Evolutionary conservation across 2,888 invertebrate genomes (phyloP).

Genomic region (Drosophila algonquin): DNA sequence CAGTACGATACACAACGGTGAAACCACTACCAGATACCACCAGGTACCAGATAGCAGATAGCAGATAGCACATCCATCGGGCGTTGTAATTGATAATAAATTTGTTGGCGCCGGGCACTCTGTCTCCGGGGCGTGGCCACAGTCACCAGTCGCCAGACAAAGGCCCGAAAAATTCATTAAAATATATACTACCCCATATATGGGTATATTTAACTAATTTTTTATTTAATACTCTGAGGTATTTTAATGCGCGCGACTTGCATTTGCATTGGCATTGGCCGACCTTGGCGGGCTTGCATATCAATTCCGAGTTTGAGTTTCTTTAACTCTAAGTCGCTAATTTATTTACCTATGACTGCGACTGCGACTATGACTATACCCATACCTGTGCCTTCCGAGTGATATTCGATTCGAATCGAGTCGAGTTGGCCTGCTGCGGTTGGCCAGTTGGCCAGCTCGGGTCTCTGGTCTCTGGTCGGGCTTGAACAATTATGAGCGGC

Average conservation of each 20-base stretch:
- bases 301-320: constrained; percentile 24
- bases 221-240: constrained; percentile 63
- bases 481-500: constrained; percentile 62
- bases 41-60: constrained; percentile 10
- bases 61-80: background rate
- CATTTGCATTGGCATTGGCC: constrained; percentile 54
- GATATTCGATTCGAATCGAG: constrained; percentile 18
- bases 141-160: too few relatives aligned
- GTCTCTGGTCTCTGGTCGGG: background rate
- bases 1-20: background rate
- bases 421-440: constrained; percentile 32
- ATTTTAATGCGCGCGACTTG: constrained; percentile 65
- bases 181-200: constrained; percentile 8
- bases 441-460: constrained; percentile 27
- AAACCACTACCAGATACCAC: background rate
- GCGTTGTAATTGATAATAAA: constrained; percentile 47
- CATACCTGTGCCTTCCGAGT: constrained; percentile 22
- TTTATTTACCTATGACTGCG: constrained; percentile 68
- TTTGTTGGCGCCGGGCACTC: constrained; percentile 33
- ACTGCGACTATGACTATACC: constrained; percentile 13
- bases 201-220: constrained; percentile 29
- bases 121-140: constrained; percentile 33
- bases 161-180: constrained; percentile 10
- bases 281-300: constrained; percentile 55
- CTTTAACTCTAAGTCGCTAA: constrained; percentile 63